Conservation (phyloP, 2,797 vertebrate species). For the Helarctos malayanus region DNA sequence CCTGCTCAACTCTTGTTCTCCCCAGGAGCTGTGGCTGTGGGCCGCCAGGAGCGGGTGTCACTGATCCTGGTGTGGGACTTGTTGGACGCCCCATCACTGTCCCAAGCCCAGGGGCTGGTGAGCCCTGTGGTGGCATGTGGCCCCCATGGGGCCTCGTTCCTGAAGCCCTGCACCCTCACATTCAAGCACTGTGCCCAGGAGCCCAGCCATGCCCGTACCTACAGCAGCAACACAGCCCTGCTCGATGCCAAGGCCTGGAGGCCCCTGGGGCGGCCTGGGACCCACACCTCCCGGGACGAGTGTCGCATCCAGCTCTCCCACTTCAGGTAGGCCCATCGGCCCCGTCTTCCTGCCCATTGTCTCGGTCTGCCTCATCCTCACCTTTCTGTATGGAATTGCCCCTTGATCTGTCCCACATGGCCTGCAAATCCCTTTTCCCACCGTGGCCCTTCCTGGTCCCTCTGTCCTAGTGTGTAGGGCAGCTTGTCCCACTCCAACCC, state of each 20-base stretch:
- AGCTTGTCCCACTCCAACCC: not conserved
- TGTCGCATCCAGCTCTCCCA: constrained; percentile 80
- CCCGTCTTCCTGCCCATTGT: not conserved
- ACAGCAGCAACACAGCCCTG: constrained; percentile 74
- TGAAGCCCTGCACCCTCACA: constrained; percentile 79
- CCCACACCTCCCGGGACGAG: constrained; percentile 73
- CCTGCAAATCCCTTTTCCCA: not conserved
- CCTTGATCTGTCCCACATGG: not conserved
- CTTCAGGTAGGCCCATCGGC: constrained; percentile 75
- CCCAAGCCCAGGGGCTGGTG: constrained; percentile 74
- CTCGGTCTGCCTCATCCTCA: not conserved
- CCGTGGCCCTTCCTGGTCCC: not conserved
- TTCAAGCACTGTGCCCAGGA: constrained; percentile 84
- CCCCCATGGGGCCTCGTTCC: constrained; percentile 80
- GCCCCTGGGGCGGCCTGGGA: constrained; percentile 40
- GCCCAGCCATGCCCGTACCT: constrained; percentile 41
- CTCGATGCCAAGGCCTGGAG: constrained; percentile 73
- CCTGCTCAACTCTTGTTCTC: not conserved
- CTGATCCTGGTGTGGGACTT: constrained; percentile 84
- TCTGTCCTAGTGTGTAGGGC: not conserved
- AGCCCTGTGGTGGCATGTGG: constrained; percentile 83
- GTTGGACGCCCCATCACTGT: constrained; percentile 67
- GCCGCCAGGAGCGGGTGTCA: constrained; percentile 83
- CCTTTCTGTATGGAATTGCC: not conserved
- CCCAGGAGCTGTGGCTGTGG: constrained; percentile 78